Evolutionary conservation across 2,888 invertebrate genomes (phyloP).

Genomic region (Sussaba pulchella): DNA sequence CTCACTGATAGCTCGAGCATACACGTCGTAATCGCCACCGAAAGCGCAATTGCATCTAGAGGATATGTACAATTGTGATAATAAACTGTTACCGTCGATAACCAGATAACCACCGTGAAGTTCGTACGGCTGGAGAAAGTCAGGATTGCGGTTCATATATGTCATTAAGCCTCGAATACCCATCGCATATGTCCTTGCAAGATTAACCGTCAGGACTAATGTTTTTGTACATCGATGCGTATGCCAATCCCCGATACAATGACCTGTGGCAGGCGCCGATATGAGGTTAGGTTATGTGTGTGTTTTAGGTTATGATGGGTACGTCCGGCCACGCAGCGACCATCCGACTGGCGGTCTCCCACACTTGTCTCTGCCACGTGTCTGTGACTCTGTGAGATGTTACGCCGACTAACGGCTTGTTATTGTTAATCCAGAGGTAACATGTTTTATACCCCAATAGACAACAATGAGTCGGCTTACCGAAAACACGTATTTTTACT

Average conservation of each 20-base stretch:
- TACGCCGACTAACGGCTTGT: background rate
- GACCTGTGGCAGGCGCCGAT: too few relatives aligned
- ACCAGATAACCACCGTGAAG: slow-evolving; percentile 90
- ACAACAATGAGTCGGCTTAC: slow-evolving; percentile 20
- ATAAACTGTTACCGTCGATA: slow-evolving; percentile 93
- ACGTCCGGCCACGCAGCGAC: too few relatives aligned
- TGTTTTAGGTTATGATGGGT: too few relatives aligned
- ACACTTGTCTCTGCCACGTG: too few relatives aligned
- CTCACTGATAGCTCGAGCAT: slow-evolving; percentile 87
- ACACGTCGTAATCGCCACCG: slow-evolving; percentile 94
- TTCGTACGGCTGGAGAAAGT: slow-evolving; percentile 87
- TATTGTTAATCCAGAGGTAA: background rate
- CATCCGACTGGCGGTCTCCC: too few relatives aligned
- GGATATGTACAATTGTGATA: slow-evolving; percentile 89
- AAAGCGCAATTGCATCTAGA: slow-evolving; percentile 89
- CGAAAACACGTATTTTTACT: slow-evolving; percentile 72
- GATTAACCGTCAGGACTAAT: slow-evolving; percentile 36
- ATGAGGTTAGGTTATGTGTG: too few relatives aligned
- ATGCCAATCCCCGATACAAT: background rate
- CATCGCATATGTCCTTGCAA: slow-evolving; percentile 18
- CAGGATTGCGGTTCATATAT: slow-evolving; percentile 89
- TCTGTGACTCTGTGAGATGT: background rate
- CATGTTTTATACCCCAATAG: background rate
- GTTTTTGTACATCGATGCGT: background rate
- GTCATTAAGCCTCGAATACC: slow-evolving; percentile 94